Evolutionary conservation across 2,888 invertebrate species (phyloP).

Genomic region (Drosophila histrio): DNA sequence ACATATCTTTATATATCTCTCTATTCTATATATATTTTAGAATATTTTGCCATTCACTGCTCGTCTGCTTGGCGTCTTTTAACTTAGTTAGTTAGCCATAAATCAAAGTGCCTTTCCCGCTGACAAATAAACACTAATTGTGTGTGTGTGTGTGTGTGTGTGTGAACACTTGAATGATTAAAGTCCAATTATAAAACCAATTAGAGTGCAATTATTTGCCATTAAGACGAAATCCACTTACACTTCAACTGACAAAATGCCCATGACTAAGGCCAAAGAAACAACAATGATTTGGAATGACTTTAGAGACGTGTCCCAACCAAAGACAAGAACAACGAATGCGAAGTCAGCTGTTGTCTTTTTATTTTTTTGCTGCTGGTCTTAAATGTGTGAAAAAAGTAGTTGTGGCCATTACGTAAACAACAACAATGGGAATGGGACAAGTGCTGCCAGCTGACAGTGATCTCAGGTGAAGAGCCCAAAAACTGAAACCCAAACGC

Average conservation of each 20-base stretch:
- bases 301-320: not conserved
- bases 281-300: not conserved
- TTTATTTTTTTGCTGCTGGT: conserved; percentile 7
- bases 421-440: conserved; percentile 26
- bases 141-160: not conserved
- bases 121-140: not conserved
- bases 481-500: conserved; percentile 20
- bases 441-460: conserved; percentile 60
- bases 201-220: conserved; percentile 68
- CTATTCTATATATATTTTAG: no score
- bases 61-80: not conserved
- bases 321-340: conserved; percentile 20
- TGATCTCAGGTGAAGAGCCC: conserved; percentile 56
- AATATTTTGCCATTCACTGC: no score
- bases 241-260: conserved; percentile 16
- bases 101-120: conserved; percentile 1
- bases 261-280: conserved; percentile 48
- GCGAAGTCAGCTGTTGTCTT: conserved; percentile 24
- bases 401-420: conserved; percentile 60
- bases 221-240: conserved; percentile 52
- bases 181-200: conserved; percentile 57
- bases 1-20: no score
- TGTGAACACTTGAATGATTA: conserved; percentile 11
- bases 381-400: conserved; percentile 62
- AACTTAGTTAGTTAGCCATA: not conserved